Evolutionary conservation across 2,113 vertebrate species (phyloP), one percentile per base, ranked within the genome.

Genomic region (Pipa parva): DNA sequence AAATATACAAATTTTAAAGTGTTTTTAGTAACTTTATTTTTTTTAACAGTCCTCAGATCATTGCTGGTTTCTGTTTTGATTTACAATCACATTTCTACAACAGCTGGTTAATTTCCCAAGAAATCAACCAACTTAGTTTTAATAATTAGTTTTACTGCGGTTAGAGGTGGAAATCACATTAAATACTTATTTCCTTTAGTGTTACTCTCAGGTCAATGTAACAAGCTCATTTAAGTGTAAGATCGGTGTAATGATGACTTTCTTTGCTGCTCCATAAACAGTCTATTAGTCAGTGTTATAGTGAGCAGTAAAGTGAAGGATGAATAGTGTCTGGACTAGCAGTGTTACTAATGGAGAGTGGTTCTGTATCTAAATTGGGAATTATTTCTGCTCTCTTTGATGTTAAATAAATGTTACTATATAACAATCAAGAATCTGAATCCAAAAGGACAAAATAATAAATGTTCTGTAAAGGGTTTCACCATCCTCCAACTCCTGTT

Each of bases 171-270:
- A 59, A 68, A 63, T 69, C 56, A 63, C 33, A 11, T 21, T 51
- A 72, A 63, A 71, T 63, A 64, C 21, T 17, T 28, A 27, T 57
- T 62, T 27, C n/a, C 18, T 28, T 6, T 13, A 68, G 15, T 60
- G 72, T 51, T 71, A 59, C 58, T 59, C 68, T 69, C 63, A 37
- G 63, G 59, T 73, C 63, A 69, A 69, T 69, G 60, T 63, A 50
- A 50, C 60, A 51, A 68, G 17, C 63, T 57, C 58, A 22, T 63
- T 62, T 22, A 50, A 15, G 12, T 48, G 39, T 22, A 20, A 36
- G 26, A 76, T 74, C 49, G 29, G 69, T 69, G 61, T 42, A 64
- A 63, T 36, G 48, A 68, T 60, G 28, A 59, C 52, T 52, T 31
- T 7, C 36, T 56, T 50, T 22, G 22, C 51, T 51, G 10, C 39